Evolutionary conservation across 2,113 vertebrate species (phyloP).

Genomic region (Oenanthe melanoleuca): DNA sequence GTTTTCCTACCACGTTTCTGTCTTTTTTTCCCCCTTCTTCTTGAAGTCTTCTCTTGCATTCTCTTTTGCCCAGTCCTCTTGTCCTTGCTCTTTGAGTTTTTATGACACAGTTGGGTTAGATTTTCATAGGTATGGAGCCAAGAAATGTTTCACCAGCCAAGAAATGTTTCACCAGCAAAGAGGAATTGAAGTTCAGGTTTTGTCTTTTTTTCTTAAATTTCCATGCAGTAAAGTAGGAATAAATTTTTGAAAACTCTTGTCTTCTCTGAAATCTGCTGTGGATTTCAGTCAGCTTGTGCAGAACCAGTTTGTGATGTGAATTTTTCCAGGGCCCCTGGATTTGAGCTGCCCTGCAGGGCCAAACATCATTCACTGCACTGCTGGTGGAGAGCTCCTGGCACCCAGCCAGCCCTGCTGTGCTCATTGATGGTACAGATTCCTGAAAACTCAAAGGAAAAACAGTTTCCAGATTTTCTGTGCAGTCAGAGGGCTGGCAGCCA

Average conservation of each 20-base stretch:
- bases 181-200: neutral
- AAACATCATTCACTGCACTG: no score
- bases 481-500: neutral
- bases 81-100: neutral
- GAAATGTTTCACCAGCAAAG: neutral
- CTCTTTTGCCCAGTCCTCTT: neutral
- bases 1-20: neutral
- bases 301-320: rapidly evolving
- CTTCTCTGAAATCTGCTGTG: neutral
- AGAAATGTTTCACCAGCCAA: neutral
- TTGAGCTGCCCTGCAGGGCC: neutral
- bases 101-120: neutral
- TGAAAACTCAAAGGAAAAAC: neutral
- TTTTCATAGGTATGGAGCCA: neutral
- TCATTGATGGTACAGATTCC: no score
- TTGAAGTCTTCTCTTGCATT: neutral
- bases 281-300: neutral
- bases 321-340: neutral
- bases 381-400: rapidly evolving
- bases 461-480: neutral
- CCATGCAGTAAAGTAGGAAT: neutral
- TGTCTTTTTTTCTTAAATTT: neutral
- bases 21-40: rapidly evolving
- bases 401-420: neutral
- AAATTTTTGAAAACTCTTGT: neutral